Evolutionary conservation across 1,140 invertebrate species (phyloP), one percentile per base, ranked within the genome.

Genomic region (Panulirus ornatus): DNA sequence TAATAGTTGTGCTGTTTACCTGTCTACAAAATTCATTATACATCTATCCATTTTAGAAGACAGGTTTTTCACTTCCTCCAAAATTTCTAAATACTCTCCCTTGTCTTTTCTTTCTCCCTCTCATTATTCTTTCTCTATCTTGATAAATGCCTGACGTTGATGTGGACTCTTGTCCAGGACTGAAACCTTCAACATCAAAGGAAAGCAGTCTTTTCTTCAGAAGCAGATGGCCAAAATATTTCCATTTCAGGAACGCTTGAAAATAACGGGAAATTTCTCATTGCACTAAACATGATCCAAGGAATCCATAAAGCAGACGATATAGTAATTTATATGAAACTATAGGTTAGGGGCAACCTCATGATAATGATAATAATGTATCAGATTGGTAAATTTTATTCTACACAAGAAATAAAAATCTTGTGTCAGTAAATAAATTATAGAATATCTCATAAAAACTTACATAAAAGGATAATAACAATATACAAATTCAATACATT

Each of bases 361-460:
- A 40, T 22, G 36, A 75, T 44, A 75, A 75, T 75, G 71, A 75
- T 11, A 75, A 19, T 30, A 75, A 40, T 30, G 40, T 58, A 58
- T n/a, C 34, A 38, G 14, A 44, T 75, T 75, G 58, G 22, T 71
- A 84, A 63, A 30, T 84, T 88, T 89, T 89, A 89, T 89, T 89
- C 44, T 75, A 89, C 88, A 89, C 88, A 89, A 89, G 88, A 84
- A 47, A 84, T 83, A 83, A 73, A n/a, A 78, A 86, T 82, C 88
- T 76, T 84, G 79, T 89, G 88, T 89, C 44, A 40, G 79, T 89
- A 89, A 89, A 89, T 89, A 89, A 89, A 89, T 89, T 89, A 89
- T 89, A 89, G 84, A 89, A 89, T 83, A 89, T 89, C 88, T 89
- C 88, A 89, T 89, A 89, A 84, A 89, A 85, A 84, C 85, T 78